Percentiles rank a stretch among this genome's conserved stretches.
These are phyloP conservation scores for Thalassoma bifasciatum DNA, from an alignment of 2,113 vertebrate genomes.

Conservation along the genomic window DNA sequence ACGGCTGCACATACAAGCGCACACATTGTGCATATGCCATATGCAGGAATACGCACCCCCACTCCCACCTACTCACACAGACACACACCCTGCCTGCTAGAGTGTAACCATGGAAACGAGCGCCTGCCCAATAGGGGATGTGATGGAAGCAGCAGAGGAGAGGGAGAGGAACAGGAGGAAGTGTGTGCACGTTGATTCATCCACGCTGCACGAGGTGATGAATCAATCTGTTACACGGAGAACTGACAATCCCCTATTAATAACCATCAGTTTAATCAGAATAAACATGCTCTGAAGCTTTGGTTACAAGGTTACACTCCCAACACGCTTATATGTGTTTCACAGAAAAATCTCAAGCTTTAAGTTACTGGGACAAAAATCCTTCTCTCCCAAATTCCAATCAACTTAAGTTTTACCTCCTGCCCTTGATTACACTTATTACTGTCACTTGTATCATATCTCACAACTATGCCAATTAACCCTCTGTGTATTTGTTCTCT, in stretches of 20 bases:
- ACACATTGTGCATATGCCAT: conserved; percentile 46
- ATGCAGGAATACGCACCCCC: conserved; percentile 49
- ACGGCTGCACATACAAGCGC: conserved; percentile 27
- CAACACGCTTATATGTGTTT: no score
- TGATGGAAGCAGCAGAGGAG: conserved; percentile 48
- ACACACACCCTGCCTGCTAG: conserved; percentile 45
- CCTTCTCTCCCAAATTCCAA: no score
- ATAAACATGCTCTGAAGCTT: no score
- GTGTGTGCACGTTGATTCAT: conserved; percentile 37
- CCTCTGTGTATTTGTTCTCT: no score
- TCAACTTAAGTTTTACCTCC: no score
- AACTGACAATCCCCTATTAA: not conserved
- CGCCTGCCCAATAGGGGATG: conserved; percentile 63
- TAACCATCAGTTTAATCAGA: not conserved
- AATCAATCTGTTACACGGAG: conserved; percentile 32
- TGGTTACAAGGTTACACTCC: no score
- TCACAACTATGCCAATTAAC: no score
- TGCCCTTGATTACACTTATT: no score
- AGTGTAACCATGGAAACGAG: conserved; percentile 80
- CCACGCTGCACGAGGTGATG: not conserved
- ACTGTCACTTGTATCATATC: no score
- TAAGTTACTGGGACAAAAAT: no score
- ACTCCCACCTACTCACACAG: conserved; percentile 56
- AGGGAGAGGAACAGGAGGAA: conserved; percentile 46
- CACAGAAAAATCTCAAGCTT: no score